Evolutionary conservation across 2,888 invertebrate genomes (phyloP).

Genomic region (Entomobrya multifasciata): DNA sequence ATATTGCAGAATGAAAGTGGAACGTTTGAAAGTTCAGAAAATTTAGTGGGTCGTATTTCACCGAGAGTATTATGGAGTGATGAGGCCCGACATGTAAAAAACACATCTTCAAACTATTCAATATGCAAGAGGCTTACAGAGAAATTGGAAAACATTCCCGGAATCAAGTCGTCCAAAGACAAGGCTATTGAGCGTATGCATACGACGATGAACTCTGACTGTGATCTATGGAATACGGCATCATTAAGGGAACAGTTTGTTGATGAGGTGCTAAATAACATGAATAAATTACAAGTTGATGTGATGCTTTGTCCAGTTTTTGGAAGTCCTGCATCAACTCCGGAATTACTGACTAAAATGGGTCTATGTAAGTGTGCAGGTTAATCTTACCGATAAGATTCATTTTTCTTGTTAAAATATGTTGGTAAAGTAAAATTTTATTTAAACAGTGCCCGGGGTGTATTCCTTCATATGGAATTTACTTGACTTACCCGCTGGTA

Average conservation of each 20-base stretch:
- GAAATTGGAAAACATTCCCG: slow-evolving; percentile 53
- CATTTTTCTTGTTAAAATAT: neutral
- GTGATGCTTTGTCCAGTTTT: slow-evolving; percentile 72
- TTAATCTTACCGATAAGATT: too few species aligned
- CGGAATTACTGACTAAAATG: slow-evolving; percentile 44
- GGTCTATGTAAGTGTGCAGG: slow-evolving; percentile 32
- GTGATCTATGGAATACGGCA: slow-evolving; percentile 66
- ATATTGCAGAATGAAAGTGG: slow-evolving; percentile 22
- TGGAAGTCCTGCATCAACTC: slow-evolving; percentile 37
- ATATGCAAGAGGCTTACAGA: slow-evolving; percentile 45
- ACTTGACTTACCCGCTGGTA: slow-evolving; percentile 72
- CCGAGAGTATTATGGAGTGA: slow-evolving; percentile 59
- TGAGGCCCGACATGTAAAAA: slow-evolving; percentile 39
- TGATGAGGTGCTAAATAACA: slow-evolving; percentile 64
- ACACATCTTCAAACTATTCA: neutral
- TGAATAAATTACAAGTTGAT: slow-evolving; percentile 71
- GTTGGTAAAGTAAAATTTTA: too few species aligned
- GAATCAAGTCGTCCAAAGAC: slow-evolving; percentile 54
- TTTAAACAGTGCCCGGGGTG: slow-evolving; percentile 58
- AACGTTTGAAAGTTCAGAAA: neutral
- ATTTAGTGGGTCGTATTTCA: slow-evolving; percentile 19
- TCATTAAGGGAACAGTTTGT: slow-evolving; percentile 65
- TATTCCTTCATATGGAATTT: slow-evolving; percentile 73
- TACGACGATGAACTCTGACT: slow-evolving; percentile 56
- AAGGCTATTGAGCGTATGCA: slow-evolving; percentile 55